A percentile compares a stretch with the other conserved stretches of the same genome.
These are phyloP conservation scores for Wasmannia auropunctata DNA, from an alignment of 1,140 invertebrate genomes.

Conservation along the genomic window DNA sequence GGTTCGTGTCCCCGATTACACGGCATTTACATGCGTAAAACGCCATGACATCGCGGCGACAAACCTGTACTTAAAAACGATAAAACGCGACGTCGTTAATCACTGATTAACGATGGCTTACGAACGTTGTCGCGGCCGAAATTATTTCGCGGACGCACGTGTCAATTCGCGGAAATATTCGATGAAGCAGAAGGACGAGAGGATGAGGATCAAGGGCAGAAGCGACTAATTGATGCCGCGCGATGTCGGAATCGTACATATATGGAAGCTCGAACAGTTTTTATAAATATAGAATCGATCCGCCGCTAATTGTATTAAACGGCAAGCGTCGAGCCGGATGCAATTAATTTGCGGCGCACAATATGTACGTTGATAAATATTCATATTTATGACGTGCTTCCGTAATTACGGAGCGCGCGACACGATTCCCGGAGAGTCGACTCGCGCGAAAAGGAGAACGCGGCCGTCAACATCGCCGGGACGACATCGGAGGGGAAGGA, in stretches of 20 bases:
- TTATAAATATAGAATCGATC: constrained; percentile 48
- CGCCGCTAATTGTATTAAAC: not conserved
- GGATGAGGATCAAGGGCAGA: not conserved
- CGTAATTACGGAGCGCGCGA: constrained; percentile 44
- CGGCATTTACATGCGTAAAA: constrained; percentile 79
- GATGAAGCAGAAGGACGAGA: not conserved
- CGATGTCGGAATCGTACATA: not conserved
- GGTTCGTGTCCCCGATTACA: constrained; percentile 80
- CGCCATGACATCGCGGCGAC: constrained; percentile 65
- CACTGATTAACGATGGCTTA: constrained; percentile 76
- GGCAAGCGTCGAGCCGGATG: constrained; percentile 12
- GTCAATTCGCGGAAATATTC: constrained; percentile 16
- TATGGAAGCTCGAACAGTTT: not conserved
- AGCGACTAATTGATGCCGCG: not conserved
- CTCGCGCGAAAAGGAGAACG: constrained; percentile 26
- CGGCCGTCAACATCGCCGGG: not conserved
- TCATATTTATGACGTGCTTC: constrained; percentile 45
- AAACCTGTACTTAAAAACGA: constrained; percentile 53
- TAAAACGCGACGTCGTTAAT: constrained; percentile 73
- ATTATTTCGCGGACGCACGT: not conserved
- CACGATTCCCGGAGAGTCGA: constrained; percentile 15
- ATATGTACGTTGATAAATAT: constrained; percentile 16
- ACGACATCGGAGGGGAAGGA: not conserved
- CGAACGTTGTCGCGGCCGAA: not conserved
- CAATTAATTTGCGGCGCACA: constrained; percentile 42